phyloP scores from a whole-genome alignment of 2,888 invertebrate genomes.

The Coremacera marginata region DNA sequence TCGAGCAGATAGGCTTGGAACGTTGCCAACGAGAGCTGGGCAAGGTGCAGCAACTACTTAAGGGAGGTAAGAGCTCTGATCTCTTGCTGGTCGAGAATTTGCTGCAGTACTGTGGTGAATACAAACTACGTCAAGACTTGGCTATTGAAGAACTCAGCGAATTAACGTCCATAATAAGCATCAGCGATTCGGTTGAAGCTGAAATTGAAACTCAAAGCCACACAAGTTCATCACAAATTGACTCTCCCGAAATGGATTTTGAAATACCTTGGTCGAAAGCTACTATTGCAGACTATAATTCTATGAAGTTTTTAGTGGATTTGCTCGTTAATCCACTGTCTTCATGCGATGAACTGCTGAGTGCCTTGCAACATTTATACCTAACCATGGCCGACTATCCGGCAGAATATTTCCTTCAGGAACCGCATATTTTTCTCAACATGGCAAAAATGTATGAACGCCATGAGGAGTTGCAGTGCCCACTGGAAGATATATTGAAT shows the following conservation, averaged over 20 bases:
- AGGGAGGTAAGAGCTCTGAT: constrained; percentile 34
- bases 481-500: constrained; percentile 50
- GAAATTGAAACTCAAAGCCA: not conserved
- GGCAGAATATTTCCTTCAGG: constrained; percentile 65
- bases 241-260: constrained; percentile 49
- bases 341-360: constrained; percentile 51
- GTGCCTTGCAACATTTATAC: constrained; percentile 57
- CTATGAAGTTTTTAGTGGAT: constrained; percentile 58
- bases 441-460: constrained; percentile 55
- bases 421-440: constrained; percentile 62
- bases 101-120: constrained; percentile 44
- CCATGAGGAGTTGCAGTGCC: constrained; percentile 36
- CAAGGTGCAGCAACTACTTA: constrained; percentile 58
- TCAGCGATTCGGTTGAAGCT: not conserved
- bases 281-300: constrained; percentile 56
- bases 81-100: constrained; percentile 53
- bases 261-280: constrained; percentile 62
- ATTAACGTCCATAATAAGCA: constrained; percentile 11
- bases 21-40: constrained; percentile 58
- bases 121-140: constrained; percentile 3
- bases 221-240: not conserved
- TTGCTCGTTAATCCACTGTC: constrained; percentile 46
- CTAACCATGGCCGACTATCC: constrained; percentile 65
- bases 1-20: constrained; percentile 54
- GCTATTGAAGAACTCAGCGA: constrained; percentile 15